These are phyloP conservation scores for Leptinotarsa tumamoca DNA, from an alignment of 2,888 invertebrate genomes.

Conservation along the genomic window DNA sequence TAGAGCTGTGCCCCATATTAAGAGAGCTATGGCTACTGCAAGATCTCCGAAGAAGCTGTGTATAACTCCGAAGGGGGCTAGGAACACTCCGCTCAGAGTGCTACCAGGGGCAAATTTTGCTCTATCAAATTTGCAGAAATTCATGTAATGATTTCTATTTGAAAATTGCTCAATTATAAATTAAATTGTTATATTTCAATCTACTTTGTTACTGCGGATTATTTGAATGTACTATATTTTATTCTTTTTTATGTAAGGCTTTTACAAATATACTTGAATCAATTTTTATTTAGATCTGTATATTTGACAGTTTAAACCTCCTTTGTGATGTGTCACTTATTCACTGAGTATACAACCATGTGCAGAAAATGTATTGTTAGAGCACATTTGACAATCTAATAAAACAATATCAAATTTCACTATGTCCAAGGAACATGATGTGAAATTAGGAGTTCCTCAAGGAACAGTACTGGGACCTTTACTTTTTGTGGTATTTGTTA, in stretches of 20 bases:
- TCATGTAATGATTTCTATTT: not conserved
- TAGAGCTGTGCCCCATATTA: conserved; percentile 69
- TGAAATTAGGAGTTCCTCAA: no score
- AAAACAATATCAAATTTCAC: no score
- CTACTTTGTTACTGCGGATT: not conserved
- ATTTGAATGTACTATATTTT: conserved; percentile 1
- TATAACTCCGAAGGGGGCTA: conserved; percentile 66
- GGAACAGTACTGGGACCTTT: no score
- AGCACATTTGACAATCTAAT: no score
- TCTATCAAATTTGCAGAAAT: conserved; percentile 5
- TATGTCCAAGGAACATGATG: no score
- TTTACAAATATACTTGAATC: conserved; percentile 10
- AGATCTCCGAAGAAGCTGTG: conserved; percentile 69
- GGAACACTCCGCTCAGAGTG: conserved; percentile 72
- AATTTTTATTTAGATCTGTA: no score
- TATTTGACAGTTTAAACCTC: no score
- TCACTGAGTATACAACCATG: no score
- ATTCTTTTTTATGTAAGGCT: conserved; percentile 4
- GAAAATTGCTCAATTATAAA: not conserved
- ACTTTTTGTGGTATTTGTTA: no score
- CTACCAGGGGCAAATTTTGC: conserved; percentile 32
- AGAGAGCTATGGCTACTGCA: conserved; percentile 69
- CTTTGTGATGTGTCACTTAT: no score
- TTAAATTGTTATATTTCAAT: conserved; percentile 9
- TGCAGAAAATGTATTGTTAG: no score